Base-by-base conservation (phyloP, 2,797 vertebrate species). In the Zenarchopterus dispar region DNA sequence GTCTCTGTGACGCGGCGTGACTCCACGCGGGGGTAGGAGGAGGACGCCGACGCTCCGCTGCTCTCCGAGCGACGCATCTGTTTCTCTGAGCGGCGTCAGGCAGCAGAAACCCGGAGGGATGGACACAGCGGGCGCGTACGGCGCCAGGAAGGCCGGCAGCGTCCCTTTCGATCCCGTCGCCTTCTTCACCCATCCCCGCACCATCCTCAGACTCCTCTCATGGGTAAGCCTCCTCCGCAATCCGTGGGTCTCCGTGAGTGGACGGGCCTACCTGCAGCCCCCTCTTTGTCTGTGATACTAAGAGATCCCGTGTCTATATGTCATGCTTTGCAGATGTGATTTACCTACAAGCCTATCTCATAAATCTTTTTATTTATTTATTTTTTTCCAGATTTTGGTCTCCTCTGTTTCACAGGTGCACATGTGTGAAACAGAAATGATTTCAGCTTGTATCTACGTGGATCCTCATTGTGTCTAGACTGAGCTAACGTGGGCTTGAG, bases 171-270 rank as follows among this genome's bases (percentile, higher is more conserved):
- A 97, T 62, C 95, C 94, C 48, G 66, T 96, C 75, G 93, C 94
- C 70, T 98, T 98, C 89, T 89, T 94, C 49, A 94, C 89, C 73
- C 94, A 95, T 77, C 97, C 96, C 8, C 96, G 96, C 86, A 98
- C 96, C 89, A 71, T 97, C 64, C 90, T 98, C 56, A 88, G 96
- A 61, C 85, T 95, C 49, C 70, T 93, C 48, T 92, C 94, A 58
- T 97, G 95, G 97, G 97, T 98, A 88, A 96, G 81, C 42, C 28
- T 69, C 64, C 60, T 42, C 65, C 39, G 68, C 64, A 56, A 22
- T 45, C 64, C 64, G 74, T 21, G 55, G 53, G 23, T 59, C 53
- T 44, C 21, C 33, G 48, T 62, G 70, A 62, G 46, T 62, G 70
- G 18, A 44, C 21, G 42, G 84, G 86, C 80, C 86, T 78, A 54